Percentiles rank a stretch among this genome's conserved stretches.
Evolutionary conservation across 2,113 vertebrate species (phyloP).

Genomic region (Eretmochelys imbricata): DNA sequence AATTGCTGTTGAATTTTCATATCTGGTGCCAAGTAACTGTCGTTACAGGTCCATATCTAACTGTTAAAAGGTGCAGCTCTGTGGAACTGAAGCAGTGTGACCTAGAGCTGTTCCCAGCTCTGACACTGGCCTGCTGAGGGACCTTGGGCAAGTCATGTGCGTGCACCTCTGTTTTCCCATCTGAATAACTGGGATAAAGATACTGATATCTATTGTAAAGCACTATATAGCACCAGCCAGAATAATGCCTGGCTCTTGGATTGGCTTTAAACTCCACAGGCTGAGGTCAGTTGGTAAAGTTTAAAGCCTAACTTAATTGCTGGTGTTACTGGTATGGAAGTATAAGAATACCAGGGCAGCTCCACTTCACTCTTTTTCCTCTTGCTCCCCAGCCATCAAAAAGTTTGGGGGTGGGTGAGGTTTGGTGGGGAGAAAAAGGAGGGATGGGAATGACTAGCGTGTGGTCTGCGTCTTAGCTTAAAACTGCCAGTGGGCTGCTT

Average conservation of each 20-base stretch:
- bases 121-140: too few species aligned
- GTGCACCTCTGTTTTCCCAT: background rate
- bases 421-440: background rate
- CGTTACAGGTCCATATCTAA: background rate
- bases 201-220: background rate
- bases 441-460: background rate
- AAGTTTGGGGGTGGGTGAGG: background rate
- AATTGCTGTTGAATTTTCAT: constrained; percentile 41
- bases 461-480: background rate
- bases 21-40: constrained; percentile 68
- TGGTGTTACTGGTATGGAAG: background rate
- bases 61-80: constrained; percentile 54
- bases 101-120: background rate
- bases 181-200: background rate
- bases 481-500: background rate
- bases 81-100: constrained; percentile 9
- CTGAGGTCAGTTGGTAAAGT: too few species aligned
- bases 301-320: background rate
- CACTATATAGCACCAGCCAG: background rate
- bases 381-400: background rate
- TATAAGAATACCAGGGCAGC: background rate
- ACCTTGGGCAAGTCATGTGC: too few species aligned
- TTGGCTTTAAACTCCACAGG: background rate
- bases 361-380: background rate
- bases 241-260: background rate